Conservation (phyloP, 2,888 invertebrate genomes). For the Dolichomitus sp. region DNA sequence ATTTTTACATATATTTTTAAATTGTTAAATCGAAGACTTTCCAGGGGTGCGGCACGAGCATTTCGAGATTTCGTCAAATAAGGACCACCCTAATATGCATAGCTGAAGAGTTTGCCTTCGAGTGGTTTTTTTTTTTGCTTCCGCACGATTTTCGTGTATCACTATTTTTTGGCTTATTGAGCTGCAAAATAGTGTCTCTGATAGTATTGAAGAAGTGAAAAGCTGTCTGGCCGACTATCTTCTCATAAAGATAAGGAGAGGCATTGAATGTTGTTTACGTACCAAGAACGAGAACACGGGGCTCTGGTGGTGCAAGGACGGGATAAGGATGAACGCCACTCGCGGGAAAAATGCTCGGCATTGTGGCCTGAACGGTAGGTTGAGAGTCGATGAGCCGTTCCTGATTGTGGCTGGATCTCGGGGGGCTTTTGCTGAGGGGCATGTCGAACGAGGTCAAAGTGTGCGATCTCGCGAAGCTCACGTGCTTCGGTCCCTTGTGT, state of each 20-base stretch:
- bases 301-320: slow-evolving; percentile 75
- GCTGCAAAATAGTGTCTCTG: neutral
- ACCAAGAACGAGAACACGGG: slow-evolving; percentile 86
- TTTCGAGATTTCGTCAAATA: no score
- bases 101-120: neutral
- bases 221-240: neutral
- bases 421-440: slow-evolving; percentile 86
- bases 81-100: no score
- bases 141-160: neutral
- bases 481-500: slow-evolving; percentile 91
- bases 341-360: slow-evolving; percentile 71
- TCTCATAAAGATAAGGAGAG: slow-evolving; percentile 15
- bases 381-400: slow-evolving; percentile 86
- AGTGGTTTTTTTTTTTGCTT: neutral
- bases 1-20: no score
- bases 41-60: no score
- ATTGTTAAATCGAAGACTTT: no score
- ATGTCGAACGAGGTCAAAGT: slow-evolving; percentile 94
- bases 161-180: neutral
- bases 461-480: slow-evolving; percentile 96
- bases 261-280: slow-evolving; percentile 67
- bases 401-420: slow-evolving; percentile 86
- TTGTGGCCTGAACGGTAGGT: slow-evolving; percentile 80
- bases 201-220: neutral
- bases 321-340: slow-evolving; percentile 76